Base-by-base conservation (phyloP, 2,113 vertebrate species). In the Plecotus auritus region DNA sequence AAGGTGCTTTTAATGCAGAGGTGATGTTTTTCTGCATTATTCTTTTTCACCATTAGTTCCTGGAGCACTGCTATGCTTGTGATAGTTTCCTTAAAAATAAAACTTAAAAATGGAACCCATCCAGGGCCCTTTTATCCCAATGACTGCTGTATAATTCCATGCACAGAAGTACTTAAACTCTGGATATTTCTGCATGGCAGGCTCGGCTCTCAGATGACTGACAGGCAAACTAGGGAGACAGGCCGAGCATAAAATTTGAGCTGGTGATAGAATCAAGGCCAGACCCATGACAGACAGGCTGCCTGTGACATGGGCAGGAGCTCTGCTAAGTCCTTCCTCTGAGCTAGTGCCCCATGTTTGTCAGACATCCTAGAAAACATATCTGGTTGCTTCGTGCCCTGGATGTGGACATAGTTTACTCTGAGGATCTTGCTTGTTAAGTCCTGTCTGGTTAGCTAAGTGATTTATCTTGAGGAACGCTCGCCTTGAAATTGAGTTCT, bases 181-280 rank as follows among this genome's bases (percentile, higher is more conserved):
- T 26, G 14, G 47, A 28, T 42, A 54, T 90, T 93, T 93, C 93
- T 88, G 73, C 91, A 92, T 40, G 64, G 78, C 77, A 30, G 64
- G 14, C 20, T 22, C 7, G 47, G n/a, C 77, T 92, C 32, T 94
- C 23, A 1, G 16, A 64, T 94, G 80, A 96, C 49, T 87, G 87
- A 88, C 77, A 78, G 84, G 85, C 86, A 96, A 93, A 90, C 28
- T 28, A 85, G 89, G 85, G 59, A 90, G 64, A 69, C 14, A 51
- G 73, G 30, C 47, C 32, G 20, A 81, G 9, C 78, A 86, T 97
- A 88, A 88, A 56, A 92, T 90, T 51, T 92, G 95, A 97, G 81
- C 69, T 42, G 70, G 64, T 72, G 64, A 67, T 74, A 77, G 82
- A 85, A 76, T 81, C 77, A 47, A 2, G 5, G 59, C 72, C 30